Percentiles rank a stretch among this genome's conserved stretches.
These are phyloP conservation scores for Cephalotes varians DNA, from an alignment of 2,888 invertebrate genomes.

Conservation along the genomic window DNA sequence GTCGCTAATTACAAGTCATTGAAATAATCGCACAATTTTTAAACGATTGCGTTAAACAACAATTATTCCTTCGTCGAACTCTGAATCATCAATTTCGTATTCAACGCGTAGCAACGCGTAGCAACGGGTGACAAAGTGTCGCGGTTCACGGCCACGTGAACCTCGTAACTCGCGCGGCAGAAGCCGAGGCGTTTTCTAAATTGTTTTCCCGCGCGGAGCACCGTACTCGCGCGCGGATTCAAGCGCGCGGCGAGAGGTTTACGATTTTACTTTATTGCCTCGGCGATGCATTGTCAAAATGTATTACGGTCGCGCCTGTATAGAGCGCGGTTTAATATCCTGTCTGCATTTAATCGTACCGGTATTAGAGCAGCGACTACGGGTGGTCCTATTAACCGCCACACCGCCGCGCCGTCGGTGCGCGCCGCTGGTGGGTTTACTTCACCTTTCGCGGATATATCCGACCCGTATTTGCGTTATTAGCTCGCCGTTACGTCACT, in stretches of 20 bases:
- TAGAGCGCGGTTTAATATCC: slow-evolving; percentile 83
- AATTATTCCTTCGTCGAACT: background rate
- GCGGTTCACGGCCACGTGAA: slow-evolving; percentile 30
- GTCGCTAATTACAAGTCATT: too few species aligned
- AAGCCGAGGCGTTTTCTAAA: slow-evolving; percentile 60
- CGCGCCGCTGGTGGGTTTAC: slow-evolving; percentile 68
- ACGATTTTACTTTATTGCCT: slow-evolving; percentile 81
- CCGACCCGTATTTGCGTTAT: slow-evolving; percentile 73
- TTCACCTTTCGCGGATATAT: slow-evolving; percentile 74
- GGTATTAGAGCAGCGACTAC: slow-evolving; percentile 80
- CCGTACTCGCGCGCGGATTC: slow-evolving; percentile 66
- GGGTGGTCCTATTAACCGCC: slow-evolving; percentile 83
- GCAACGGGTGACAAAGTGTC: slow-evolving; percentile 22
- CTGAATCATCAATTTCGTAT: slow-evolving; percentile 17
- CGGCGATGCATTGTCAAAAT: slow-evolving; percentile 83
- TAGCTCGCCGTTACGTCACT: slow-evolving; percentile 72
- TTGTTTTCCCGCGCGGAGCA: slow-evolving; percentile 40
- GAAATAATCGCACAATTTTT: background rate
- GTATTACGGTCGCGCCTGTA: slow-evolving; percentile 76
- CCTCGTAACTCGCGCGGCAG: slow-evolving; percentile 51
- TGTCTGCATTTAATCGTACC: slow-evolving; percentile 84
- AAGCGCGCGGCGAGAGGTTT: slow-evolving; percentile 80
- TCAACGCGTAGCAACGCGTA: background rate
- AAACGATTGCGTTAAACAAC: background rate
- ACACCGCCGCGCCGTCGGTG: slow-evolving; percentile 64